A percentile compares a stretch with the other conserved stretches of the same genome.
Conservation (phyloP, 1,140 invertebrate genomes). For the Paralvinella palmiformis region DNA sequence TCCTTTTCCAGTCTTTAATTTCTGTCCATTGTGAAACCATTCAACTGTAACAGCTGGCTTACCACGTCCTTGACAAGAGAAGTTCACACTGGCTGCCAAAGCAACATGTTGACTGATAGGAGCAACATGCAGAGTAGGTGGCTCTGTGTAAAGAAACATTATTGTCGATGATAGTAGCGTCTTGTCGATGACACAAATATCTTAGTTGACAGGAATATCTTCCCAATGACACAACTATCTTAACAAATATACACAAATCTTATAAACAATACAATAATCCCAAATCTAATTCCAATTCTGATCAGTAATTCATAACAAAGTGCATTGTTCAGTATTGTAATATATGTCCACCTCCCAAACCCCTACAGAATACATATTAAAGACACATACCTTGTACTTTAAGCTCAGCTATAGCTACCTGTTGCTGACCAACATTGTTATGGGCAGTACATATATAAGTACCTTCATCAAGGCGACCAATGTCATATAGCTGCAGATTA, state of each 20-base stretch:
- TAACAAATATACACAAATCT: no score
- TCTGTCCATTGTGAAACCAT: conserved; percentile 79
- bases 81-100: conserved; percentile 60
- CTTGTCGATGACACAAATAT: no score
- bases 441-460: conserved; percentile 59
- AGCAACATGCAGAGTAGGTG: conserved; percentile 57
- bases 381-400: conserved; percentile 39
- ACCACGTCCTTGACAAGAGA: conserved; percentile 63
- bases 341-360: conserved; percentile 7
- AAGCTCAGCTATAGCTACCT: conserved; percentile 28
- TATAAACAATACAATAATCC: no score
- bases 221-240: no score
- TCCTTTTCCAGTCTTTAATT: no score
- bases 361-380: conserved; percentile 1
- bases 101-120: conserved; percentile 58
- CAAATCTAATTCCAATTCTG: no score
- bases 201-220: no score
- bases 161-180: no score
- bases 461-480: conserved; percentile 54
- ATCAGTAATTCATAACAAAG: no score
- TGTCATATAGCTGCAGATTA: conserved; percentile 61
- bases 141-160: conserved; percentile 49
- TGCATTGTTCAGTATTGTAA: not conserved
- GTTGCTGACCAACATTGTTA: conserved; percentile 35
- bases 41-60: conserved; percentile 65